These are phyloP conservation scores for Orcinus orca DNA, from an alignment of 2,113 vertebrate species.

Conservation along the genomic window DNA sequence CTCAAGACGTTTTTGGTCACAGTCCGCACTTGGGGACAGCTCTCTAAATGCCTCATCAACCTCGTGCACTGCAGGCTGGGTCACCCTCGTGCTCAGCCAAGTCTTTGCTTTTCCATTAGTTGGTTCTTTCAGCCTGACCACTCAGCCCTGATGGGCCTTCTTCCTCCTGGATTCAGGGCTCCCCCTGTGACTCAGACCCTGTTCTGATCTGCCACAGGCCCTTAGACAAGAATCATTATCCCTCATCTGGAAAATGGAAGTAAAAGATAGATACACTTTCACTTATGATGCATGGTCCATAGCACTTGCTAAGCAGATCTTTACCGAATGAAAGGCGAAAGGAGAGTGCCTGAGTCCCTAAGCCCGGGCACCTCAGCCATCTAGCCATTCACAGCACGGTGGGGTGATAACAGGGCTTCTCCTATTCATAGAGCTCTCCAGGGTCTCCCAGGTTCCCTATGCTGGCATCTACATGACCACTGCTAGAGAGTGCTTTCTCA, in stretches of 20 bases:
- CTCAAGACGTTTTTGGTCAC: not conserved
- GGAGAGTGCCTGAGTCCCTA: not conserved
- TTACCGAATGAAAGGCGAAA: not conserved
- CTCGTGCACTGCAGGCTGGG: not conserved
- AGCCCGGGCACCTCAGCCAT: not conserved
- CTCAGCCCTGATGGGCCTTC: not conserved
- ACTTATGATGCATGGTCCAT: not conserved
- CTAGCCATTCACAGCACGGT: not conserved
- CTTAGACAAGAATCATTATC: not conserved
- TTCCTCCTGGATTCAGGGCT: not conserved
- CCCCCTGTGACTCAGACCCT: not conserved
- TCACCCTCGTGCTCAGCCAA: not conserved
- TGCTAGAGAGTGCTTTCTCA: not conserved
- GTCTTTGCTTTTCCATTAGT: not conserved
- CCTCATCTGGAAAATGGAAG: not conserved
- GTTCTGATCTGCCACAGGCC: not conserved
- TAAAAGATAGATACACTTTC: not conserved
- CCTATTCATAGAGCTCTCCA: not conserved
- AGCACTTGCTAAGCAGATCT: not conserved
- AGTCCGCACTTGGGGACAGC: not conserved
- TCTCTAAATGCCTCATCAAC: not conserved
- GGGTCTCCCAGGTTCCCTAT: not conserved
- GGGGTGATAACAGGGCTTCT: not conserved
- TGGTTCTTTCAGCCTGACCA: not conserved
- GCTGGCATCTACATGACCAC: not conserved